Conservation (phyloP, 1,140 invertebrate genomes). For the Eurosta solidaginis region DNA sequence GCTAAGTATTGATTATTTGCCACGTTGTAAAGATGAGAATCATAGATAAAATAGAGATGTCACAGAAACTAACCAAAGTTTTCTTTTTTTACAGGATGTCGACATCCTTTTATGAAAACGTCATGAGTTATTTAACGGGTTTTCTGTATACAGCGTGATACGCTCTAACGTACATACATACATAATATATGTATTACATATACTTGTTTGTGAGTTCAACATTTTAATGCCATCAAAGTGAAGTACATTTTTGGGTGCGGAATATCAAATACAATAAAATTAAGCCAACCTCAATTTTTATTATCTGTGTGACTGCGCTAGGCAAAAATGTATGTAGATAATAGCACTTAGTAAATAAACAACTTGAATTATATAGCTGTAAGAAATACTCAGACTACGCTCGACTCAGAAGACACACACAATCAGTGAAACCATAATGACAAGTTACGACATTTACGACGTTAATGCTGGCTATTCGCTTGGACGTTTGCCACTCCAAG, state of each 20-base stretch:
- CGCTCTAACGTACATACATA: too few relatives aligned
- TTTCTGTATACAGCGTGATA: too few relatives aligned
- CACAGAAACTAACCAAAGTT: too few relatives aligned
- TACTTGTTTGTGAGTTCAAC: background rate
- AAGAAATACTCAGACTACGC: too few relatives aligned
- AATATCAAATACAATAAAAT: background rate
- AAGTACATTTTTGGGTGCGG: background rate
- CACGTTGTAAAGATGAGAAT: too few relatives aligned
- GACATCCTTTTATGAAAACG: too few relatives aligned
- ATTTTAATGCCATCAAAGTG: background rate
- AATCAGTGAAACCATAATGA: background rate
- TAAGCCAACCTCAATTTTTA: background rate
- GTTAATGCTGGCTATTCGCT: background rate
- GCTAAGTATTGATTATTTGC: too few relatives aligned
- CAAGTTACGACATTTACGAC: background rate
- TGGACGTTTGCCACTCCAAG: background rate
- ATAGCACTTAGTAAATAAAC: background rate
- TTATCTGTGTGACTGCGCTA: constrained; percentile 4
- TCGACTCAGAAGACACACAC: background rate
- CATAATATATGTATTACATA: too few relatives aligned
- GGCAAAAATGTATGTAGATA: constrained; percentile 13
- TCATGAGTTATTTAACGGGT: too few relatives aligned
- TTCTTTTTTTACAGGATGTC: too few relatives aligned
- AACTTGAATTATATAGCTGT: background rate
- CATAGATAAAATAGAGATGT: too few relatives aligned